Conservation (phyloP, 2,888 invertebrate genomes). For the Drosophila nigritarsus region DNA sequence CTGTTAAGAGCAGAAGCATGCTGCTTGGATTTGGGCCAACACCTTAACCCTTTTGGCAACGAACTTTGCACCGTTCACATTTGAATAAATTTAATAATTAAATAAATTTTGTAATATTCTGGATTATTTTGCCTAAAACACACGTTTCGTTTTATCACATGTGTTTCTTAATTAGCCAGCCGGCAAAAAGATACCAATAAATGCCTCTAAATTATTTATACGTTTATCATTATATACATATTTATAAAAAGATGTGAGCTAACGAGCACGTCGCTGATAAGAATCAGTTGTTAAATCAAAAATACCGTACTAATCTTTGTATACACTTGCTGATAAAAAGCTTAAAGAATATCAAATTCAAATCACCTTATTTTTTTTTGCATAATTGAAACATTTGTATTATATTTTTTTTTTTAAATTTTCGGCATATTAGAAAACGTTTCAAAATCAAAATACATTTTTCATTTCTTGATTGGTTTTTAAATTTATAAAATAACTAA, state of each 20-base stretch:
- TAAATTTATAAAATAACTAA: background rate
- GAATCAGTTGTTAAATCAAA: conserved; percentile 1
- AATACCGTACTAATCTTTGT: background rate
- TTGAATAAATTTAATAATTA: background rate
- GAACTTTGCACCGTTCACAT: background rate
- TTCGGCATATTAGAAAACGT: background rate
- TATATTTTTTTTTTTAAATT: background rate
- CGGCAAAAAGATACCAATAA: conserved; percentile 36
- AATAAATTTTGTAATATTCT: background rate
- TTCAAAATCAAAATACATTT: background rate
- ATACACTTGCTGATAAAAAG: conserved; percentile 10
- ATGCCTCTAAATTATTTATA: conserved; percentile 52
- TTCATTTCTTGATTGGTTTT: background rate
- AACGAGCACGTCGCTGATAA: conserved; percentile 29
- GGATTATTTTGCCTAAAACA: background rate
- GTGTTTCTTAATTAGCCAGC: conserved; percentile 49
- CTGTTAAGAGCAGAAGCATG: background rate
- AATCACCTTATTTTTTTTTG: too few species aligned
- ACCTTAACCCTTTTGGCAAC: background rate
- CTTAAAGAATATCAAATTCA: background rate
- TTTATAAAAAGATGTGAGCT: conserved; percentile 38
- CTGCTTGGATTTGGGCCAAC: conserved; percentile 15
- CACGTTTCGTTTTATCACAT: conserved; percentile 16
- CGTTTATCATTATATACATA: conserved; percentile 44
- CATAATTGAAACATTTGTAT: background rate